A percentile compares a stretch with the other conserved stretches of the same genome.
Evolutionary conservation across 2,797 vertebrate genomes (phyloP).

Genomic region (Selene dorsalis): DNA sequence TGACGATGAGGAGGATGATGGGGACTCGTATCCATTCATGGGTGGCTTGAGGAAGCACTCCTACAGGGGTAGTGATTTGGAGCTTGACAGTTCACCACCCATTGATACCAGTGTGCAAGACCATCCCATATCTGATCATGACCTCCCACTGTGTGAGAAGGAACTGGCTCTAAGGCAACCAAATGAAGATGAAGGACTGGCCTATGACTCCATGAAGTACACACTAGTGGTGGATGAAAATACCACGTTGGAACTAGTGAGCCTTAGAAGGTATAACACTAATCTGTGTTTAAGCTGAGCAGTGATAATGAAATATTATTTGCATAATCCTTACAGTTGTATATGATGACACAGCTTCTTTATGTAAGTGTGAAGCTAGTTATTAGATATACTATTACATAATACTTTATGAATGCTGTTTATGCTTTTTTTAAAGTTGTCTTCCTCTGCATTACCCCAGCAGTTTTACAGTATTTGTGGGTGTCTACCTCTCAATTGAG

Average conservation of each 20-base stretch:
- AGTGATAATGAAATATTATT: background rate
- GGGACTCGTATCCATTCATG: constrained; percentile 80
- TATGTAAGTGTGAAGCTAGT: background rate
- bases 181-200: constrained; percentile 89
- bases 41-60: constrained; percentile 78
- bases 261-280: constrained; percentile 87
- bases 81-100: constrained; percentile 83
- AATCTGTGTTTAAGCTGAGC: background rate
- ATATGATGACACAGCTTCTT: background rate
- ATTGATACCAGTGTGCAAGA: constrained; percentile 84
- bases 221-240: constrained; percentile 99
- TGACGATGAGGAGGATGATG: constrained; percentile 82
- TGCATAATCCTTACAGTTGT: background rate
- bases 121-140: constrained; percentile 66
- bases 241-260: constrained; percentile 96
- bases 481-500: background rate
- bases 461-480: background rate
- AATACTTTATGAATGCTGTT: background rate
- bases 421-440: background rate
- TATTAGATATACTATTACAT: background rate
- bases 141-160: constrained; percentile 78
- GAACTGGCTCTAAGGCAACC: constrained; percentile 67
- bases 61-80: constrained; percentile 77
- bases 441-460: background rate
- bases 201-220: constrained; percentile 97